Base-by-base conservation (phyloP, 2,888 invertebrate genomes). In the Lutraria lutraria region DNA sequence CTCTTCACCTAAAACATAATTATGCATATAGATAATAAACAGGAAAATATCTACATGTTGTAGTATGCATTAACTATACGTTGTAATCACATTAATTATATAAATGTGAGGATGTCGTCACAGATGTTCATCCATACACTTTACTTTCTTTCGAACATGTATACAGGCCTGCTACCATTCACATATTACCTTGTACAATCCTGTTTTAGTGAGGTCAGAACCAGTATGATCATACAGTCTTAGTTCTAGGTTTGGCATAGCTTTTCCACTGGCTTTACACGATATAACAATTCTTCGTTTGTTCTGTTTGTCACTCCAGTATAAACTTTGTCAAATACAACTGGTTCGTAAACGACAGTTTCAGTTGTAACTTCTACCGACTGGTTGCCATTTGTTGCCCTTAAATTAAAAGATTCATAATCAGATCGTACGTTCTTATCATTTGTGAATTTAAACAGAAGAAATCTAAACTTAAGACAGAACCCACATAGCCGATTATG, bases 321-420 rank as follows among this genome's bases (percentile, higher is more conserved):
- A 25, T 76, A 83, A 13, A 29, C 52, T 13, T 86, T 80, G 79
- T 89, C 88, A 82, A 91, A 89, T 19, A 79, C 84, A 16, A 88
- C 88, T 4, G 84, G 88, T 25, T 56, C 60, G 29, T 88, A 81
- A 43, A 89, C 88, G 21, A 86, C 25, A 16, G 85, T 89, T 82
- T 91, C 91, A 13, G 91, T 91, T 68, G 83, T 83, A 13, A 88
- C 85, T 56, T 89, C 91, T 6, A 91, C 85, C 25, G 89, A 88
- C 80, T 88, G 85, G 56, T 86, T 87, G 2, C 88, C 86, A 82
- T 85, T 91, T 29, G 86, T 53, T 6, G 91, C 91, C 60, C 91
- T 90, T 43, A 1, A 87, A 72, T 52, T 43, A 25, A 56, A 56
- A 88, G 68, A 68, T 16, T 76, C 12, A 2, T 43, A 43, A 3